These are phyloP conservation scores for Ellobium chinense DNA, from an alignment of 2,888 invertebrate species.

Conservation along the genomic window DNA sequence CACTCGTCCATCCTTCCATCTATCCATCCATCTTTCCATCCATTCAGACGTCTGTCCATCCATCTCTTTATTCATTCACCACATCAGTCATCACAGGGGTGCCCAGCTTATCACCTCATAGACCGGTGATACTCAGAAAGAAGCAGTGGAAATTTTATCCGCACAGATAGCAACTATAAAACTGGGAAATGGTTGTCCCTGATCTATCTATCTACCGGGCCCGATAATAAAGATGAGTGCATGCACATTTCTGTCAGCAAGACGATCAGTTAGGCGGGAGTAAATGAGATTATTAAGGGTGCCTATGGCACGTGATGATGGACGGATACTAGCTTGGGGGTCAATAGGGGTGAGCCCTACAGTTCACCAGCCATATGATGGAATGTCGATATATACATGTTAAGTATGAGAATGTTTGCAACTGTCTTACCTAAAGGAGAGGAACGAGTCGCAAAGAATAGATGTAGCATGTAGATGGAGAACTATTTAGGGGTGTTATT, in stretches of 20 bases:
- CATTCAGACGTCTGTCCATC: neutral
- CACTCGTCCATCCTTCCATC: neutral
- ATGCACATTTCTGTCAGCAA: neutral
- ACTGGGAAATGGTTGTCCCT: neutral
- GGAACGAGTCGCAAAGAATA: too few species aligned
- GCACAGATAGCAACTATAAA: neutral
- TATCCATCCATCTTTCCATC: neutral
- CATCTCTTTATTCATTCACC: conserved; percentile 4
- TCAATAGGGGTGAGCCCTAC: neutral
- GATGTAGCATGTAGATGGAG: too few species aligned
- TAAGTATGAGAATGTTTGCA: too few species aligned
- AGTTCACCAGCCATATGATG: too few species aligned
- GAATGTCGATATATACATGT: too few species aligned
- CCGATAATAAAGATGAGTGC: neutral
- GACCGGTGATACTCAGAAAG: neutral
- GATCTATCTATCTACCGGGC: neutral
- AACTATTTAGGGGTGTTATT: too few species aligned
- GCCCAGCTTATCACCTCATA: neutral
- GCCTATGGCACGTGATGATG: neutral
- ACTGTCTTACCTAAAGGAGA: too few species aligned
- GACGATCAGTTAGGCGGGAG: neutral
- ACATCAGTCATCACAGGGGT: neutral
- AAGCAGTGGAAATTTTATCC: neutral
- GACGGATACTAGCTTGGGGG: neutral
- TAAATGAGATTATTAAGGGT: too few species aligned